Evolutionary conservation across 2,113 vertebrate species (phyloP).

Genomic region (Gnathochromis pfefferi): DNA sequence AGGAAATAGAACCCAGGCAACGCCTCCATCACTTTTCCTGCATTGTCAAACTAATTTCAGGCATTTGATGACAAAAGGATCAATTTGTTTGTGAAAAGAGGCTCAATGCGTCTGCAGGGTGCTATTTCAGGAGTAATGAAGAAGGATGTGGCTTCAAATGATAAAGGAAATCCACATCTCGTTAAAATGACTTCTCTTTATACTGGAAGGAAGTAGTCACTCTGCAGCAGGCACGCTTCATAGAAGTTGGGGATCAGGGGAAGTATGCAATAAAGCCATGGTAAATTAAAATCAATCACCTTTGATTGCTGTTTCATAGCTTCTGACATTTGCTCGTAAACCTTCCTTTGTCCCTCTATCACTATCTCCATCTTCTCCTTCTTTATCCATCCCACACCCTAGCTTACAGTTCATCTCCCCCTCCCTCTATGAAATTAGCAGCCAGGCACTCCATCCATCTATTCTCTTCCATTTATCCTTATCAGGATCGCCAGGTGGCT

Average conservation of each 20-base stretch:
- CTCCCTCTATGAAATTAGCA: neutral
- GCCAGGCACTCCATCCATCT: neutral
- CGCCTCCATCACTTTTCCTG: neutral
- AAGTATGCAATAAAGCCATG: neutral
- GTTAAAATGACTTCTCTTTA: neutral
- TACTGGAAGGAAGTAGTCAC: neutral
- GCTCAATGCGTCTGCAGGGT: neutral
- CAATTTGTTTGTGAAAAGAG: slow-evolving; percentile 27
- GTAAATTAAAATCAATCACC: slow-evolving; percentile 31
- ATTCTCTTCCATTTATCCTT: neutral
- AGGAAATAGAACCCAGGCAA: neutral
- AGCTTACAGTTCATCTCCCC: neutral
- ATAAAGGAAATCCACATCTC: neutral
- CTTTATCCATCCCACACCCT: neutral
- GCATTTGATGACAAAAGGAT: slow-evolving; percentile 20
- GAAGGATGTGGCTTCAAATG: neutral
- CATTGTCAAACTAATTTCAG: slow-evolving; percentile 5
- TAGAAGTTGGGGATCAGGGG: neutral
- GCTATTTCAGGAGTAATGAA: slow-evolving; percentile 14
- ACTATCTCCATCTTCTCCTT: neutral
- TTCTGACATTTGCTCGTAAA: neutral
- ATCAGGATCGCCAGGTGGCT: neutral
- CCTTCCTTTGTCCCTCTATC: neutral
- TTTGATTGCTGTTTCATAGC: neutral
- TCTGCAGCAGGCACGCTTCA: neutral